Conservation (phyloP, 2,797 vertebrate genomes). For the Heterohyrax brucei region DNA sequence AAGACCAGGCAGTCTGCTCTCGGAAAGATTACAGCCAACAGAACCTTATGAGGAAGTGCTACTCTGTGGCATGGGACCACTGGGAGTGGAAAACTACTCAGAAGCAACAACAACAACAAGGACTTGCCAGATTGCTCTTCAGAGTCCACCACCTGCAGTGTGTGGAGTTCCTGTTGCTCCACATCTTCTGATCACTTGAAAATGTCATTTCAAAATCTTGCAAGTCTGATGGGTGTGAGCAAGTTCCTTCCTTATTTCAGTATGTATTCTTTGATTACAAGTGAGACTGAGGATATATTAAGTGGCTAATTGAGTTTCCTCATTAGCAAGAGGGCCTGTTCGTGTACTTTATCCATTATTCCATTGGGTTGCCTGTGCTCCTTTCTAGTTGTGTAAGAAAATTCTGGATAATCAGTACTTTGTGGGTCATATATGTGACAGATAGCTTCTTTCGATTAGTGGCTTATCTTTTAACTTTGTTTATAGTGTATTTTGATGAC, state of each 20-base stretch:
- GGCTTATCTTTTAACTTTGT: slow-evolving; percentile 33
- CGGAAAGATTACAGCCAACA: neutral
- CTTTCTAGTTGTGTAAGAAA: neutral
- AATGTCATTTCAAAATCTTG: slow-evolving; percentile 8
- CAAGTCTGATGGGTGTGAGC: neutral
- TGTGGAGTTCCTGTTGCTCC: neutral
- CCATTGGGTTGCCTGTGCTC: neutral
- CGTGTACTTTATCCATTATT: neutral
- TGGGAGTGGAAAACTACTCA: neutral
- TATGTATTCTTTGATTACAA: slow-evolving; percentile 14
- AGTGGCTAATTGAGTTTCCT: neutral
- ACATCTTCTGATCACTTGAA: neutral
- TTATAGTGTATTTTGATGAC: neutral
- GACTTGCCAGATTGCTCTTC: neutral
- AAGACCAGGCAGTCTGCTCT: neutral
- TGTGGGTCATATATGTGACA: neutral
- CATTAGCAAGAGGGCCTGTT: slow-evolving; percentile 18
- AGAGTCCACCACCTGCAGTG: fast-evolving
- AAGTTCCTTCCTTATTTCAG: neutral
- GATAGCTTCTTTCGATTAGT: neutral
- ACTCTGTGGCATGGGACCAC: neutral
- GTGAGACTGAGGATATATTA: neutral
- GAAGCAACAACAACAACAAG: too few species aligned
- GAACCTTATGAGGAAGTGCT: too few species aligned
- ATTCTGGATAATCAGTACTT: neutral